Conservation (phyloP, 2,113 vertebrate genomes). For the Puntigrus tetrazona region DNA sequence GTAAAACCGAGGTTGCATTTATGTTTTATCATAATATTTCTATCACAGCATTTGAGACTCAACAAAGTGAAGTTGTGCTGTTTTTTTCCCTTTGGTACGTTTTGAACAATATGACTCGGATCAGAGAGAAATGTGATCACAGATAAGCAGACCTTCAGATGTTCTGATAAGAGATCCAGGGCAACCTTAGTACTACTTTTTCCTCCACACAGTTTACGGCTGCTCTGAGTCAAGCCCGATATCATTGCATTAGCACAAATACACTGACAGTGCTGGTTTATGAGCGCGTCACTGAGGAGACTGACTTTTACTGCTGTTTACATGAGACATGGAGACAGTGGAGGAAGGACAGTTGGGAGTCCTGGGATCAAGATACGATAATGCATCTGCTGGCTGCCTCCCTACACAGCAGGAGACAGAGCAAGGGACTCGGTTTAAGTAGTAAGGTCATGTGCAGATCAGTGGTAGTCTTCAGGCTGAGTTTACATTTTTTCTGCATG, state of each 20-base stretch:
- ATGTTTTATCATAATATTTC: background rate
- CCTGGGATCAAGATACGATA: constrained; percentile 60
- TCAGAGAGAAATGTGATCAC: constrained; percentile 1
- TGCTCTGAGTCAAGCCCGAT: constrained; percentile 64
- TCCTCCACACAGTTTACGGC: constrained; percentile 56
- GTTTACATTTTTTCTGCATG: constrained; percentile 7
- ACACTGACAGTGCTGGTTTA: constrained; percentile 72
- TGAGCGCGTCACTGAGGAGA: constrained; percentile 66
- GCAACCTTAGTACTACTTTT: constrained; percentile 21
- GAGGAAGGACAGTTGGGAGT: constrained; percentile 29
- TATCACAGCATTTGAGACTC: background rate
- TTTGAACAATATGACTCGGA: background rate
- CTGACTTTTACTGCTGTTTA: constrained; percentile 77
- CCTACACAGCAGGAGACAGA: constrained; percentile 9
- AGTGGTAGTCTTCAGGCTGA: constrained; percentile 15
- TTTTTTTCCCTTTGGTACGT: background rate
- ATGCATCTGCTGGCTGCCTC: constrained; percentile 71
- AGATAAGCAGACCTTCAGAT: constrained; percentile 30
- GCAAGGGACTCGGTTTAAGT: constrained; percentile 1
- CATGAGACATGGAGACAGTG: constrained; percentile 64
- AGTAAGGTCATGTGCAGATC: constrained; percentile 27
- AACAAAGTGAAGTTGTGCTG: background rate
- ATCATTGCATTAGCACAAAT: constrained; percentile 62
- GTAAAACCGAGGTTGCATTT: background rate
- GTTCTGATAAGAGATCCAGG: constrained; percentile 16